Base-by-base conservation (phyloP, 1,140 invertebrate species). In the Sipha flava region DNA sequence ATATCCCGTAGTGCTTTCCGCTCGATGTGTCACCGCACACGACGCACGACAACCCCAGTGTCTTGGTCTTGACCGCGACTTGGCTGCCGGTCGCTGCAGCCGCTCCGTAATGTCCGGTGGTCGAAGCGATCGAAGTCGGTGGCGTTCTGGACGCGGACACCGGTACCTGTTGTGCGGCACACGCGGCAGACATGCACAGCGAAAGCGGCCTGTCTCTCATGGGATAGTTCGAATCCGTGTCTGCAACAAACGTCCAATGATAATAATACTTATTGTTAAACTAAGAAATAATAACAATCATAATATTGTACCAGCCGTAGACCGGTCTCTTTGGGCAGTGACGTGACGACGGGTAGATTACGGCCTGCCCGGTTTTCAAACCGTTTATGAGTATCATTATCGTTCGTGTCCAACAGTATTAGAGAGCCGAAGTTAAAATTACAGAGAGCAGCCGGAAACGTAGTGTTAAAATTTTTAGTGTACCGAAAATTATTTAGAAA, bases 1-100 rank as follows among this genome's bases (percentile, higher is more conserved):
- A 88, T 81, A 99, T 99, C 0, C 97, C 97, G 85, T 98, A 98
- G 86, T 99, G 97, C 85, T 98, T 98, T 0, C 97, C 97, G 6
- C 94, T 97, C 77, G 95, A 97, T 1, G 95, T 97, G 84, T 98
- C 97, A 0, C 96, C 96, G 84, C 97, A 98, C 1, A 98, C 97
- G 34, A 98, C 93, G 85, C 96, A 99, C 23, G 93, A 91, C 18
- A 94, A 86, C 5, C 93, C 93, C 5, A 89, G 87, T 75, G 81
- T 77, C 75, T 82, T 84, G 54, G 80, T 80, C 80, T 83, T 85
- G 80, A 80, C 52, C 23, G 70, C 45, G 47, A 79, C 29, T 31
- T 40, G 49, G 5, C 62, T 26, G 14, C 62, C 37, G n/a, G 21
- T 10, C 12, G 70, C 9, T 6, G 57, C 29, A 34, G 70, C 43